Evolutionary conservation across 2,113 vertebrate genomes (phyloP).

Genomic region (Bubo blakistoni): DNA sequence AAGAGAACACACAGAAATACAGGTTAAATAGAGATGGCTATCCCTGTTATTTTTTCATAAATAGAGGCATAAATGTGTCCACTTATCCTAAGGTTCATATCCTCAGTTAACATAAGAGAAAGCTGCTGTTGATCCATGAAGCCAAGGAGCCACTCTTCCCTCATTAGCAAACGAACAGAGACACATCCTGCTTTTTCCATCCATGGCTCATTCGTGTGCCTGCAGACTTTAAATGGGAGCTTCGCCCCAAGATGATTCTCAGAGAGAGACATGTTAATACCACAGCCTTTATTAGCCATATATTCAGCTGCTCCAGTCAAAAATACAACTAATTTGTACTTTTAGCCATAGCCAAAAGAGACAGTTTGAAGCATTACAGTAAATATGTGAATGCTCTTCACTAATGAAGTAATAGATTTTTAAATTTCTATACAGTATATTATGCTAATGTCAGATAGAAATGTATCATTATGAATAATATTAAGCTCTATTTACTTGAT

Average conservation of each 20-base stretch:
- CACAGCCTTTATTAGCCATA: neutral
- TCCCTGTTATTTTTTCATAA: neutral
- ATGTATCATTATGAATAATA: neutral
- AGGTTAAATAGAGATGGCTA: neutral
- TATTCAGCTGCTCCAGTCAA: neutral
- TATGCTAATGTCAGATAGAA: neutral
- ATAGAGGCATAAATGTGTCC: neutral
- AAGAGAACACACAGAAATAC: neutral
- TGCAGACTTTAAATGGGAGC: neutral
- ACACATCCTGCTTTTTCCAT: neutral
- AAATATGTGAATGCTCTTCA: neutral
- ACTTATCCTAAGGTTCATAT: neutral
- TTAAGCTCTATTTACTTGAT: slow-evolving; percentile 19
- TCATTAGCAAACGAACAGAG: neutral
- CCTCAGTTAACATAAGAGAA: neutral
- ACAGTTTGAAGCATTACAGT: neutral
- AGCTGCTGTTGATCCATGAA: neutral
- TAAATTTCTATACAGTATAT: slow-evolving; percentile 2
- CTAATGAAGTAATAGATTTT: neutral
- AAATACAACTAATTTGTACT: neutral
- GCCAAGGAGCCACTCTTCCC: neutral
- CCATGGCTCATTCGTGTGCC: neutral
- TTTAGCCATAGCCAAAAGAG: neutral
- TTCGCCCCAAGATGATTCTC: neutral
- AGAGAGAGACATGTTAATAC: neutral